Conservation (phyloP, 1,140 invertebrate species). For the Phortica variegata region DNA sequence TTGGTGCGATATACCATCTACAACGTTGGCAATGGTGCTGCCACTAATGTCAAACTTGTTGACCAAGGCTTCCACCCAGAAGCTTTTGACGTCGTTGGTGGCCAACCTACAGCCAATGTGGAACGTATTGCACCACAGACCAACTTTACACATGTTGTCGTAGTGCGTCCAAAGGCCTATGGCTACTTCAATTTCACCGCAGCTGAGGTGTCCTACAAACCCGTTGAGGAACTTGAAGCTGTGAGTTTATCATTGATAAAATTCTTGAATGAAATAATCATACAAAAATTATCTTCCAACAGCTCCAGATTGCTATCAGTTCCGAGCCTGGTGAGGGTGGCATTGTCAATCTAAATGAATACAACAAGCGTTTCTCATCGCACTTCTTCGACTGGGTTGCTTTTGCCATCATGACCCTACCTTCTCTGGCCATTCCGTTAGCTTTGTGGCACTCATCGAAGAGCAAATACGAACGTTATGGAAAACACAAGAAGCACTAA, state of each 20-base stretch:
- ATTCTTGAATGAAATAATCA: not conserved
- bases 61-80: constrained; percentile 89
- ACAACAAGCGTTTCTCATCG: constrained; percentile 96
- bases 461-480: constrained; percentile 86
- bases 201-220: constrained; percentile 87
- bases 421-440: constrained; percentile 92
- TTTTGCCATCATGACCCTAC: constrained; percentile 94
- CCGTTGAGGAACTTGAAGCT: constrained; percentile 73
- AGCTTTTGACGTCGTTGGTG: constrained; percentile 83
- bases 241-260: constrained; percentile 54
- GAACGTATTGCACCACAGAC: constrained; percentile 87
- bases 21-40: constrained; percentile 83
- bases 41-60: constrained; percentile 82
- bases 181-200: constrained; percentile 98
- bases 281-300: constrained; percentile 30
- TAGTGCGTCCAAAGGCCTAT: constrained; percentile 84
- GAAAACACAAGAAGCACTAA: constrained; percentile 66
- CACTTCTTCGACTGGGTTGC: constrained; percentile 96
- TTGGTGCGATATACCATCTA: constrained; percentile 88
- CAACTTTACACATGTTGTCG: constrained; percentile 92
- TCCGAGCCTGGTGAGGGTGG: constrained; percentile 96
- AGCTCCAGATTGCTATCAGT: constrained; percentile 82
- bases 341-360: constrained; percentile 94
- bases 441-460: constrained; percentile 93
- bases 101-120: constrained; percentile 79